Base-by-base conservation (phyloP, 2,888 invertebrate species). In the Aradus depressus region DNA sequence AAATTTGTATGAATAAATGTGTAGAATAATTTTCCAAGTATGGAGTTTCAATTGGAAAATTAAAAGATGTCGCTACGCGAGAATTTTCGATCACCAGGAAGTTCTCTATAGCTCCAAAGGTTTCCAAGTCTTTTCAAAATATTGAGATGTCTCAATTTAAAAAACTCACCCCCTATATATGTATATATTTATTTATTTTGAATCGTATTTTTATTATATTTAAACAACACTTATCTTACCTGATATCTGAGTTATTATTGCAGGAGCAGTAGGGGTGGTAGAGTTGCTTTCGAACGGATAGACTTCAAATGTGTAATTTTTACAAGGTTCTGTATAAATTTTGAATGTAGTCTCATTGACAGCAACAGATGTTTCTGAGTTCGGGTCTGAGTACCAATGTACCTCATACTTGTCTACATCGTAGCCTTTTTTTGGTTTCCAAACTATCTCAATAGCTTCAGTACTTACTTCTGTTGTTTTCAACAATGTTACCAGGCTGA, bases 281-380 rank as follows among this genome's bases (percentile, higher is more conserved):
- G 26, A 22, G 38, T 47, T 47, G 16, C n/a, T 26, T 10, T 37
- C 47, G 26, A 44, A 26, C 2, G 44, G 34, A 51, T 51, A 51
- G 5, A 51, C 35, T 31, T 51, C 51, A 25, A 51, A 23, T 22
- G 44, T 44, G 21, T 51, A 51, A 4, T 21, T 32, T 23, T n/a
- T 44, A 35, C 51, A 51, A 19, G 51, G 22, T 22, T 35, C 35
- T 22, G 44, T 38, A 23, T 26, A 31, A 2, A 51, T 14, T 32
- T 42, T 42, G 5, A 42, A 14, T 2, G 41, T 21, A 8, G 41
- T 50, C 18, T 14, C 18, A 35, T 44, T 44, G 12, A 34, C 14
- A 12, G 37, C 47, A 19, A 14, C 25, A 28, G 37, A 47, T 10
- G 35, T 28, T 23, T 37, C 19, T 14, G 37, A 47, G 8, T 22